These are phyloP conservation scores for Channa maculata DNA, from an alignment of 2,113 vertebrate species.

Conservation along the genomic window DNA sequence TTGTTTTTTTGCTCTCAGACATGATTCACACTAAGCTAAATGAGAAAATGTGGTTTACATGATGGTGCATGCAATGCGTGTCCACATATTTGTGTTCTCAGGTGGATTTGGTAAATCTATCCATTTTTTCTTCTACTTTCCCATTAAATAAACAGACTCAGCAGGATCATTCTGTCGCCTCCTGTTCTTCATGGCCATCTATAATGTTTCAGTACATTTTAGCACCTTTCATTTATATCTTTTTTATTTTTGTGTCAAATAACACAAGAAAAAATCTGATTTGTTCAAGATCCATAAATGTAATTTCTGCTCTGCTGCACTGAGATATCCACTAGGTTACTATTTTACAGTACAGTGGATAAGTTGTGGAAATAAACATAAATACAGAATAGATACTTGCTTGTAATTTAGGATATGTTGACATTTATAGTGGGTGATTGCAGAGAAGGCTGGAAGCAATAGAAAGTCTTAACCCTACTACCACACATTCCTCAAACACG, in stretches of 20 bases:
- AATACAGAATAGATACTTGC: neutral
- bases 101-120: neutral
- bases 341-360: neutral
- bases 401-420: conserved; percentile 17
- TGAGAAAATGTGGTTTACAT: neutral
- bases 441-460: neutral
- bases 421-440: conserved; percentile 25
- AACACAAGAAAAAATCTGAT: neutral
- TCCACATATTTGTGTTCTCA: neutral
- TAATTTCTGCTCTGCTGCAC: no score
- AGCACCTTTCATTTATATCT: neutral
- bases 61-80: neutral
- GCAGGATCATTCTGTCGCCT: neutral
- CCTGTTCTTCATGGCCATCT: neutral
- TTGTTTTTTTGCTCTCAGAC: neutral
- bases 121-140: neutral
- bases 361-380: neutral
- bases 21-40: neutral
- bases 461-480: neutral
- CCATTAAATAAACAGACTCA: neutral
- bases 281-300: neutral
- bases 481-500: conserved; percentile 2
- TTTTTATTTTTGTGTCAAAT: conserved; percentile 3
- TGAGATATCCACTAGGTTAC: conserved; percentile 1
- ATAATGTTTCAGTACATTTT: neutral